phyloP scores from a whole-genome alignment of 2,888 invertebrate species.

The Sthenelais limicola region DNA sequence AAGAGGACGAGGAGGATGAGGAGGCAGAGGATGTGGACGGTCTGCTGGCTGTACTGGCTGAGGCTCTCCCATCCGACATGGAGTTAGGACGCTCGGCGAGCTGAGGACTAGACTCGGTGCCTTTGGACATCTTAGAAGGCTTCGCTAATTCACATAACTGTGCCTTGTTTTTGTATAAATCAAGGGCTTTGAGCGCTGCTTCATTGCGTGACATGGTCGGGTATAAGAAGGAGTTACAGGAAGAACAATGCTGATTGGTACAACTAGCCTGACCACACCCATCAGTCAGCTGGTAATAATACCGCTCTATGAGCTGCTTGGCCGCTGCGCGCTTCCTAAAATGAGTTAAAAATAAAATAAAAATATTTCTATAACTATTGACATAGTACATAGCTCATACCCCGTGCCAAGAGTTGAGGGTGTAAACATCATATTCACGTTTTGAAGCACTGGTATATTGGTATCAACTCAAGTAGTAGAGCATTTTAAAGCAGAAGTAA shows the following conservation, averaged over 20 bases:
- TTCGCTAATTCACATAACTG: conserved; percentile 79
- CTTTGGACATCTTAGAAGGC: conserved; percentile 36
- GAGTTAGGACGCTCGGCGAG: not conserved
- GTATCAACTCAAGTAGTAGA: too few relatives aligned
- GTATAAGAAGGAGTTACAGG: conserved; percentile 75
- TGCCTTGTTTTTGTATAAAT: conserved; percentile 88
- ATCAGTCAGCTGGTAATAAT: conserved; percentile 92
- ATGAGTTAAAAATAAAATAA: too few relatives aligned
- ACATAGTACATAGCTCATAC: too few relatives aligned
- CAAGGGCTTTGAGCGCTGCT: conserved; percentile 91
- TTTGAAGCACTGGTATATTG: too few relatives aligned
- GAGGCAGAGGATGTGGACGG: conserved; percentile 43
- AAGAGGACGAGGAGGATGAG: conserved; percentile 21
- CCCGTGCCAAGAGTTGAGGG: too few relatives aligned
- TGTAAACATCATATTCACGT: too few relatives aligned
- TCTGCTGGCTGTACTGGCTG: conserved; percentile 25
- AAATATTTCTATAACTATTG: too few relatives aligned
- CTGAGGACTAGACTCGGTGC: conserved; percentile 12
- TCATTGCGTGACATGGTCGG: conserved; percentile 85
- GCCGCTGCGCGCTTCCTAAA: conserved; percentile 76
- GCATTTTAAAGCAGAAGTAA: too few relatives aligned
- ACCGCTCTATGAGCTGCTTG: conserved; percentile 86
- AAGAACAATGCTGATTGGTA: conserved; percentile 89
- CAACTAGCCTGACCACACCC: conserved; percentile 93
- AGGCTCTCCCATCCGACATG: not conserved